Conservation (phyloP, 2,113 vertebrate species). For the Cyprinodon variegatus region DNA sequence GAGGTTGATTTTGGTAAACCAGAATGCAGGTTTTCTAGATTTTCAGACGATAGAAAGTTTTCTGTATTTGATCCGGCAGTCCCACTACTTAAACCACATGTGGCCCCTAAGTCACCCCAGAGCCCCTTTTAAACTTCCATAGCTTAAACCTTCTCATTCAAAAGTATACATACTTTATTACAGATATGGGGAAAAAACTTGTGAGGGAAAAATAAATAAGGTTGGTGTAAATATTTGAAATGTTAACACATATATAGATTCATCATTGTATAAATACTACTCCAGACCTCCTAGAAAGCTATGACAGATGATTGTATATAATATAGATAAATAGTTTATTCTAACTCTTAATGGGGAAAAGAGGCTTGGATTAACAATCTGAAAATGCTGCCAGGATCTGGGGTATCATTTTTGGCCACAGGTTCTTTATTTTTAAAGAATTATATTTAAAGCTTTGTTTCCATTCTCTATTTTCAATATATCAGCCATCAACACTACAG, state of each 20-base stretch:
- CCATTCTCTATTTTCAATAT: neutral
- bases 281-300: slow-evolving; percentile 50
- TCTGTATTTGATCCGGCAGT: slow-evolving; percentile 39
- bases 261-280: slow-evolving; percentile 30
- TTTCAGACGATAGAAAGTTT: slow-evolving; percentile 45
- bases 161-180: slow-evolving; percentile 39
- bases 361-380: slow-evolving; percentile 30
- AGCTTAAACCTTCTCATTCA: slow-evolving; percentile 23
- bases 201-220: slow-evolving; percentile 31
- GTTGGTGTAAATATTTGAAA: slow-evolving; percentile 56
- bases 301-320: slow-evolving; percentile 73
- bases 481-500: neutral
- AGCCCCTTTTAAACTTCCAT: neutral
- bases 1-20: slow-evolving; percentile 60
- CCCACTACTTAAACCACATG: slow-evolving; percentile 44
- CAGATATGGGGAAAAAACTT: slow-evolving; percentile 6
- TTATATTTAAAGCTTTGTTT: slow-evolving; percentile 39
- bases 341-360: slow-evolving; percentile 70
- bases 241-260: slow-evolving; percentile 46
- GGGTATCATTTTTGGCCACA: slow-evolving; percentile 54
- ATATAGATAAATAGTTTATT: slow-evolving; percentile 74
- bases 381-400: slow-evolving; percentile 46
- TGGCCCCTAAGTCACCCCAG: slow-evolving; percentile 22
- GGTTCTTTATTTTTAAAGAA: slow-evolving; percentile 11
- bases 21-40: slow-evolving; percentile 52